Conservation (phyloP, 2,797 vertebrate genomes). For the Liasis olivaceus region DNA sequence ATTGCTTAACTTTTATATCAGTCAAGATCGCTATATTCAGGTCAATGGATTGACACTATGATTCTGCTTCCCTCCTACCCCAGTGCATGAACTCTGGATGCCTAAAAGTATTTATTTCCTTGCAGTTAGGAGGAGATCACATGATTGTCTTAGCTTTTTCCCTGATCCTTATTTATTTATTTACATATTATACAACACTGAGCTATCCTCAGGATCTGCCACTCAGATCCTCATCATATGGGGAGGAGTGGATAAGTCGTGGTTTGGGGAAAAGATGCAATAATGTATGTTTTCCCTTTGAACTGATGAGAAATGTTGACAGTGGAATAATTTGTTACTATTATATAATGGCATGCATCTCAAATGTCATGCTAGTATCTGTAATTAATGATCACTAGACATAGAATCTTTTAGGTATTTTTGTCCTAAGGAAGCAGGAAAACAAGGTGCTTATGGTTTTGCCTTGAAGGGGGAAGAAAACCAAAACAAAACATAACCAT, state of each 20-base stretch:
- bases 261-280: neutral
- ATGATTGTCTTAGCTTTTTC: no score
- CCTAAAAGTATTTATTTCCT: no score
- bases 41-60: no score
- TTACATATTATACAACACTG: no score
- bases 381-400: neutral
- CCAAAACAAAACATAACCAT: neutral
- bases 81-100: neutral
- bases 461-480: neutral
- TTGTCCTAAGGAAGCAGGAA: neutral
- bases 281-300: neutral
- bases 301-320: neutral
- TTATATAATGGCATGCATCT: neutral
- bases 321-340: neutral
- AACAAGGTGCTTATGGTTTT: conserved; percentile 2
- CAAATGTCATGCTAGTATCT: neutral
- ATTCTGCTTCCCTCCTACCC: neutral
- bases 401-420: neutral
- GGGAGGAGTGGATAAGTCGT: neutral
- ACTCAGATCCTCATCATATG: neutral
- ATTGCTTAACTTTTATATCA: no score
- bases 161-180: no score
- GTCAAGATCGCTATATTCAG: neutral
- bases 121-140: no score
- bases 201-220: no score